Evolutionary conservation across 2,113 vertebrate species (phyloP), one percentile per base, ranked within the genome.

Genomic region (Myocastor coypus): DNA sequence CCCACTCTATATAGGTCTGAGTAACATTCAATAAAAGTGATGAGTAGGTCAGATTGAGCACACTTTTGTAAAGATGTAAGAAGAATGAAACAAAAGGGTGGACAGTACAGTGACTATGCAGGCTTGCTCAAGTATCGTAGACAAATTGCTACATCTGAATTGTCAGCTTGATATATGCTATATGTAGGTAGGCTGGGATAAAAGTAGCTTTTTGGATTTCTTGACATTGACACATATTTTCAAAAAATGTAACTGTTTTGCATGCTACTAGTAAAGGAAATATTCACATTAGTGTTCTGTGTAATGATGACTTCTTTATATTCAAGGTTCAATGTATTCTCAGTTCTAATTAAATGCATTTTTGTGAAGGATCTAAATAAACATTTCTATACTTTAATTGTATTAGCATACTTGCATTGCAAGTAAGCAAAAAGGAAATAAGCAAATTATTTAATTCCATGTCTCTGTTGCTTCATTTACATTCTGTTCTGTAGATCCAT

Each of bases 291-390:
- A 91, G 69, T 73, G 71, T 3, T 37, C 16, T 46, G 0, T 85
- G 20, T 59, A 22, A 89, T 69, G 55, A 52, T 89, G 26, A 78
- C 10, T 93, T 78, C 32, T 82, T 24, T 91, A 66, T 20, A 37
- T 87, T 81, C 64, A n/a, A 82, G 26, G 9, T 57, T 97, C 89
- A 95, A 42, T 61, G 84, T 95, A 57, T 87, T 83, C 42, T 66
- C 4, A 83, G 26, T 87, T 68, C 24, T 77, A 96, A 78, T 89
- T 87, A 77, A 93, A 78, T 83, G 1, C 46, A 85, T 75, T 75
- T 83, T 87, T 82, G 57, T 87, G 92, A 77, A 68, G 10, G 73
- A 4, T 87, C 8, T 88, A 68, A 83, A 71, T 69, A 78, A 71
- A n/a, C n/a, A 80, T 64, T 84, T 89, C 37, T 92, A 3, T 85